Evolutionary conservation across 2,113 vertebrate genomes (phyloP).

Genomic region (Onychostoma macrolepis): DNA sequence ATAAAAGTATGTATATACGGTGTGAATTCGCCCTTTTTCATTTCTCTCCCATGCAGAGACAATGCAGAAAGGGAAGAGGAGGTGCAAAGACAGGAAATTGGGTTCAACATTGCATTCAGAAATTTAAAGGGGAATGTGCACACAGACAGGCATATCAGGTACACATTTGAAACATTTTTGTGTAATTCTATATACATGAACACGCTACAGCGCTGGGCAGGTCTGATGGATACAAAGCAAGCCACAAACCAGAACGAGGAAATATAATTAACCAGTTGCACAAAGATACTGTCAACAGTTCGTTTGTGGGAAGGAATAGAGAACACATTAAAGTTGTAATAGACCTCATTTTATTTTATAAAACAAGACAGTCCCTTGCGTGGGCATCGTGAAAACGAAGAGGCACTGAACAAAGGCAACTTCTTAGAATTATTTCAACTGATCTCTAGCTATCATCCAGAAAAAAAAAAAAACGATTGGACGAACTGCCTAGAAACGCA

Average conservation of each 20-base stretch:
- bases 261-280: background rate
- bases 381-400: background rate
- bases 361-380: background rate
- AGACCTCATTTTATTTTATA: background rate
- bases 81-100: no score
- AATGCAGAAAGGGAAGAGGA: no score
- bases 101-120: no score
- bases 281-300: background rate
- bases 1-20: no score
- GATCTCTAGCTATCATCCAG: background rate
- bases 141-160: no score
- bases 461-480: background rate
- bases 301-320: background rate
- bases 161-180: no score
- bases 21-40: no score
- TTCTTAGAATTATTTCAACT: background rate
- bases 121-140: no score
- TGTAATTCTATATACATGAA: no score
- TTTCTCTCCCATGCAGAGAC: no score
- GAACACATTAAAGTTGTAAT: background rate
- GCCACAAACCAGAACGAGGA: background rate
- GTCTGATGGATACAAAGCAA: background rate
- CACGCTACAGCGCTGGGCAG: no score
- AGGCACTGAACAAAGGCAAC: conserved; percentile 11
- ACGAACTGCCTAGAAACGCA: no score